phyloP scores from a whole-genome alignment of 2,113 vertebrate genomes.

The Campylorhamphus procurvoides region DNA sequence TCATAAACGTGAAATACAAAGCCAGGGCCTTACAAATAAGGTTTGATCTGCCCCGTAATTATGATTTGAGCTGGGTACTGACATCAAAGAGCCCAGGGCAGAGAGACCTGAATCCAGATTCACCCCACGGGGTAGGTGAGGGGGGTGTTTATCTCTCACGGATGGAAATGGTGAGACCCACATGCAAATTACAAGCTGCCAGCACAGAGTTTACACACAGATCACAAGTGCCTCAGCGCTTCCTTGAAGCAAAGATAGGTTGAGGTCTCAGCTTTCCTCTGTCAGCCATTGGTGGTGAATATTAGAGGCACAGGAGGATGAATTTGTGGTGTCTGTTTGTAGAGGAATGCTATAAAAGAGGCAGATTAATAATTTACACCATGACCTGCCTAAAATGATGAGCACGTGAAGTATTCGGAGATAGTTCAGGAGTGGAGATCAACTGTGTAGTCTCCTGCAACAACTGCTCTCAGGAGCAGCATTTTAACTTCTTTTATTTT shows the following conservation, averaged over 20 bases:
- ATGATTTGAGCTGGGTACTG: background rate
- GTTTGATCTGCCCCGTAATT: background rate
- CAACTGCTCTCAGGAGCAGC: background rate
- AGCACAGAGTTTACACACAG: background rate
- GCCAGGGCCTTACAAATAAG: background rate
- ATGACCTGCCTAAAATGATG: background rate
- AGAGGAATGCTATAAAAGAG: background rate
- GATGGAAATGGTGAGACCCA: background rate
- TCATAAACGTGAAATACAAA: background rate
- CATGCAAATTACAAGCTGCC: background rate
- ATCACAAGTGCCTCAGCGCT: background rate
- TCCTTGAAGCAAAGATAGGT: background rate
- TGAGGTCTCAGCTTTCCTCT: background rate
- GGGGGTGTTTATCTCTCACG: background rate
- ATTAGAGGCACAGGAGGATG: fast-evolving
- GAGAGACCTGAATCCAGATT: background rate
- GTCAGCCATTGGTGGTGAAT: fast-evolving
- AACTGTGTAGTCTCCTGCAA: background rate
- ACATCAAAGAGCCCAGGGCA: background rate
- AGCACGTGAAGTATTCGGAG: fast-evolving
- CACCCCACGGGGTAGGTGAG: background rate
- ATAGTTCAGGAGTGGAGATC: background rate
- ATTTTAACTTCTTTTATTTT: background rate
- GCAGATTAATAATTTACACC: background rate
- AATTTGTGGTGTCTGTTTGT: background rate